Base-by-base conservation (phyloP, 2,888 invertebrate genomes). In the Parnassius glacialis region DNA sequence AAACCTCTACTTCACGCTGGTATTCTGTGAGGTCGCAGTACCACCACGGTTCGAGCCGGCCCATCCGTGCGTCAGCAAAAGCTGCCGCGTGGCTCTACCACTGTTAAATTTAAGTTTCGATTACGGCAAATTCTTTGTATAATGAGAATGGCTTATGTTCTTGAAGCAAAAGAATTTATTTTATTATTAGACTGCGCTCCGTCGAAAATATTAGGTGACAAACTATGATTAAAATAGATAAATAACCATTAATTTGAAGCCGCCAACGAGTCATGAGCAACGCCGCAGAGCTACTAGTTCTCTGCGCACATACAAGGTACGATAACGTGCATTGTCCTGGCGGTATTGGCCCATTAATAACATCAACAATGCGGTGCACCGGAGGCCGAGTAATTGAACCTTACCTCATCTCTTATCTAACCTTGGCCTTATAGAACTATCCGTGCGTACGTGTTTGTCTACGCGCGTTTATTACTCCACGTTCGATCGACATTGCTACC, bases 311-410 rank as follows among this genome's bases (percentile, higher is more conserved):
- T 59, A 54, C 62, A 51, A 57, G 67, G 70, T 68, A 72, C 73
- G 75, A 74, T 76, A 55, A 70, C 70, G 69, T 64, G 72, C 71
- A 76, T 81, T 82, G 81, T 82, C 81, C 82, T 76, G 76, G 78
- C 71, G 77, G 80, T 76, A 75, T 78, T 75, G 80, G 73, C 70
- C 75, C 81, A 84, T 84, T 85, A 84, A 85, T 83, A 85, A 82
- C 78, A 81, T 77, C 78, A 77, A 84, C 84, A 84, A 83, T 83
- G 82, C 80, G 80, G 77, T 74, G 70, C 66, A 75, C 77, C 69
- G 64, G 64, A 67, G 72, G 69, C 65, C 48, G 13, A 75, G 76
- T 81, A 83, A 85, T 85, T 79, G 83, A 81, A 80, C 79, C 72
- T 74, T 59, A 66, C 63, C 68, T 76, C 80, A 79, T 83, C 81